Base-by-base conservation (phyloP, 2,113 vertebrate genomes). In the Hydrochoerus hydrochaeris region DNA sequence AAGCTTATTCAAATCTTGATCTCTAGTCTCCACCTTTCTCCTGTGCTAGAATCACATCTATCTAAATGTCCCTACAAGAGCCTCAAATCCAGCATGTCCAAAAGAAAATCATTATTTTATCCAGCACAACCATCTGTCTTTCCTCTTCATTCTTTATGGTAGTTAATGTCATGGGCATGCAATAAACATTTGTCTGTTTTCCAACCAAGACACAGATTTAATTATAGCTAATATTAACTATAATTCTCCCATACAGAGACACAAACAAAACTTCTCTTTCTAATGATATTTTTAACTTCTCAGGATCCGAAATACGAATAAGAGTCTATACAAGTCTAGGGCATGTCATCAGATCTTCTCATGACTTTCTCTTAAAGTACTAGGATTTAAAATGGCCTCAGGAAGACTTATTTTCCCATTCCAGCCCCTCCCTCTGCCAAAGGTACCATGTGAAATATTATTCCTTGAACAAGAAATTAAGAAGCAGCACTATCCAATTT, bases 281-380 rank as follows among this genome's bases (percentile, higher is more conserved):
- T 93, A 86, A 82, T n/a, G 30, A 73, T 1, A 96, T 44, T 60
- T 94, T 41, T 67, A 89, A n/a, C 60, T 90, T 93, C 65, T 75
- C 89, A 77, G 62, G 28, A 41, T 44, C 91, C 86, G 57, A 91
- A 95, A 95, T 52, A 83, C 30, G 28, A 46, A 38, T 91, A 57
- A 67, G 85, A 67, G 44, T 49, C 78, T 69, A 2, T 62, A 81
- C 16, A 75, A 82, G 17, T 71, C 82, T 69, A 4, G 73, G 65
- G 38, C 32, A 38, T n/a, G 10, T 20, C 38, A 73, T 73, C 11
- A 44, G 17, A 5, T 58, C 46, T 96, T 65, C 67, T 63, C 81
- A 38, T 28, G 28, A 30, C 92, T 95, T 3, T 5, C 46, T 90
- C 67, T 94, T 88, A 69, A 81, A 62, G 78, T 58, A 52, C 11